Evolutionary conservation across 2,797 vertebrate genomes (phyloP), one percentile per base, ranked within the genome.

Genomic region (Chloroceryle amazona): DNA sequence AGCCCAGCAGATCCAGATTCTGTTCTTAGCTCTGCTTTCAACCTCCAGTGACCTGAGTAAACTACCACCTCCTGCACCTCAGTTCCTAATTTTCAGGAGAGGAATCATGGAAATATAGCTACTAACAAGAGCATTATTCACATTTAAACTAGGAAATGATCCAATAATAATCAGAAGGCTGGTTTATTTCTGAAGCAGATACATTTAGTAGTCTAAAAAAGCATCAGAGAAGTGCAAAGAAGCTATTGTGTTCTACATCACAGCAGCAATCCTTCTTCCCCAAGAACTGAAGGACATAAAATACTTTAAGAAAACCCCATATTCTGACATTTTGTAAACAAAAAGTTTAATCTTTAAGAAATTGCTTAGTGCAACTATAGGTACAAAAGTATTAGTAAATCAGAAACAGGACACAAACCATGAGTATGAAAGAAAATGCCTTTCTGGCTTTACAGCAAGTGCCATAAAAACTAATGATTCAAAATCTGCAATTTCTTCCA

Each of bases 311-410:
- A 95, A 96, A 95, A 93, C 11, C 63, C 66, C 86, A 87, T 79
- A 93, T 91, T 79, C 76, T 91, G 80, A 61, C 16, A 42, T 93
- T 95, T 92, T 86, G 49, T 96, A 95, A 96, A 95, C 52, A 94
- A 94, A 89, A 95, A 70, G 57, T 93, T 96, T 97, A 91, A 96
- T 96, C 57, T 90, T 95, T 71, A 90, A 93, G 95, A 94, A 92
- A 87, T 11, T 73, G 68, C 79, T 93, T 76, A 86, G 93, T 80
- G 80, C 84, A 86, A 75, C 65, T 96, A 86, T 17, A 71, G 8
- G 57, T 96, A 97, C 92, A 97, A 81, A 96, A 93, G 86, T 80
- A 72, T 62, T 42, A 74, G 65, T 89, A 83, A 84, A 89, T 81
- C 68, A 89, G 82, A 88, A 96, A 94, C 49, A 91, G 62, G 72